Evolutionary conservation across 2,797 vertebrate genomes (phyloP), one percentile per base, ranked within the genome.

Genomic region (Microcaecilia unicolor): DNA sequence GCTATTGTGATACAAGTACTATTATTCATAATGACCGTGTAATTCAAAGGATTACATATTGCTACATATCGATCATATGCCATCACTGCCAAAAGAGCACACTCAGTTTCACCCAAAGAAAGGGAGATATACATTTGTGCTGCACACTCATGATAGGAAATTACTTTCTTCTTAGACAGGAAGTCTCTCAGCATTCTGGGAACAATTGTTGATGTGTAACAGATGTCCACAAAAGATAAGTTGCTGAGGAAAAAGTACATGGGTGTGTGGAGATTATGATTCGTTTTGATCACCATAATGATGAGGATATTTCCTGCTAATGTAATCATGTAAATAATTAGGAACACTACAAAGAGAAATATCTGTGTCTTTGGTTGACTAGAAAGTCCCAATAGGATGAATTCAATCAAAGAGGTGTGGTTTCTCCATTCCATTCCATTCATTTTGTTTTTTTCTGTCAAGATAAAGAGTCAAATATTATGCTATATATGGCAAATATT

Each of bases 181-280:
- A 68, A 49, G 25, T 51, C 54, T 22, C 38, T 30, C 21, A 64
- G 13, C 45, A 62, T 64, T 27, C 52, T 60, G 4, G 53, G 55
- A 2, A 48, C 53, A 16, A 55, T 48, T 15, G 50, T 36, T 6
- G 48, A 44, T 5, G 61, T 65, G 9, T 58, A 62, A 17, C 27
- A 48, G 15, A 61, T 15, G 28, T 61, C 58, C 8, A 61, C 54
- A 28, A 63, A 54, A 5, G 27, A 16, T 17, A 28, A 17, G 15
- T 28, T 17, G 10, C 27, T 10, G 4, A 28, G 27, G 10, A 69
- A 63, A 31, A n/a, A n/a, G n/a, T n/a, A n/a, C n/a, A n/a, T n/a
- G n/a, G n/a, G n/a, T n/a, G n/a, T n/a, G n/a, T n/a, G 55, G 62
- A 16, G 60, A 62, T 61, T 62, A 58, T 15, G 51, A 59, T 6